phyloP scores from a whole-genome alignment of 30 jellyfish, hydroid and myxozoan species.

The Aurelia coerulea region DNA sequence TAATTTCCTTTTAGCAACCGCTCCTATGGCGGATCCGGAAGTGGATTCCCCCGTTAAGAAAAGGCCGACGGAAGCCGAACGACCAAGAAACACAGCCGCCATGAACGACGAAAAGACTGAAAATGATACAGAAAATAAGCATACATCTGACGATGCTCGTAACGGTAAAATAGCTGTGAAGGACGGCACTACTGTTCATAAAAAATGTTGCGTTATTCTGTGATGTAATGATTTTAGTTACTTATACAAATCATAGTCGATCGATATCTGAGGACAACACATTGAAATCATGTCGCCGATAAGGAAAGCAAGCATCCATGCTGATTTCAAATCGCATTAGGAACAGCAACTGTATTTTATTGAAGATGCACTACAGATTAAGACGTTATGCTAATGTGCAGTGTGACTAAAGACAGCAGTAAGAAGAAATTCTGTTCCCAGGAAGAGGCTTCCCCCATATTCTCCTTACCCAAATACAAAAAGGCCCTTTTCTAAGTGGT shows the following conservation, averaged over 20 bases:
- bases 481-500: no score
- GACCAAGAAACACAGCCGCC: background rate
- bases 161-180: conserved; percentile 48
- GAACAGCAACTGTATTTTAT: no score
- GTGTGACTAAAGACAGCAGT: no score
- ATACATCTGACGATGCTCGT: conserved; percentile 44
- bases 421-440: no score
- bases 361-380: no score
- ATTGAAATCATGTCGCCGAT: no score
- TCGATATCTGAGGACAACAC: no score
- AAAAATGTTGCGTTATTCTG: conserved; percentile 62
- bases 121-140: background rate
- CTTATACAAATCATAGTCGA: background rate
- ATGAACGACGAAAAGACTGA: background rate
- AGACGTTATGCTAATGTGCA: no score
- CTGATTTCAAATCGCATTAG: no score
- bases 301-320: no score
- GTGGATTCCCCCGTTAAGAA: conserved; percentile 50
- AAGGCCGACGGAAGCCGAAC: conserved; percentile 7
- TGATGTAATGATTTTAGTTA: conserved; percentile 5
- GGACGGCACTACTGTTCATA: conserved; percentile 32
- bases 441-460: no score
- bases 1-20: conserved; percentile 14
- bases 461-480: no score
- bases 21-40: conserved; percentile 72